Base-by-base conservation (phyloP, 2,113 vertebrate species). In the Xyliphius kryptos region DNA sequence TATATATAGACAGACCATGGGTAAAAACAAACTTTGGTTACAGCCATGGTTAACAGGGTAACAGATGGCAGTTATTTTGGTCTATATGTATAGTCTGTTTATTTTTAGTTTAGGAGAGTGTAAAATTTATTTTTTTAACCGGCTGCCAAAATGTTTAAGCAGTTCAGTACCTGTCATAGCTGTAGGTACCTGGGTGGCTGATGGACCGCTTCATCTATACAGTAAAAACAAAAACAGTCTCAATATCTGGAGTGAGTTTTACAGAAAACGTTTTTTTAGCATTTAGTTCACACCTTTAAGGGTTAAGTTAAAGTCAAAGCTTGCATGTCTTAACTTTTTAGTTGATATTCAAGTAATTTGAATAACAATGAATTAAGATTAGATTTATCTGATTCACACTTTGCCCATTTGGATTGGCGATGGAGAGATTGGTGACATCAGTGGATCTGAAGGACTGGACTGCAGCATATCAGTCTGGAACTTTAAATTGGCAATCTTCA, bases 401-500 rank as follows among this genome's bases (percentile, higher is more conserved):
- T 85, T 74, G 70, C 91, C 91, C 90, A 91, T 92, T 76, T 92
- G 91, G 75, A 92, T 75, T 57, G 90, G 89, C 74, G 90, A 90
- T 13, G 90, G 90, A 14, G 90, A 93, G 63, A 93, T 89, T 11
- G 91, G 89, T 75, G 89, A 91, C 76, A 89, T 83, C 60, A 90
- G 79, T 11, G 87, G 84, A 78, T 91, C 89, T 4, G 86, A 82
- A 55, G 88, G 89, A 72, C 61, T 62, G 5, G 50, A 38, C 15
- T 74, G 73, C 36, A 88, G 88, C 83, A 95, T 91, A 80, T 95
- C 92, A 21, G 93, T 90, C 56, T 90, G 91, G 79, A 97, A 86
- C 83, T 87, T 95, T 79, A 89, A 89, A 79, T 94, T 94, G 2
- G 95, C 92, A 1, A 98, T 91, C 70, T 88, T 92, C 90, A 98